Base-by-base conservation (phyloP, 2,888 invertebrate genomes). In the Ypsolopha sequella region DNA sequence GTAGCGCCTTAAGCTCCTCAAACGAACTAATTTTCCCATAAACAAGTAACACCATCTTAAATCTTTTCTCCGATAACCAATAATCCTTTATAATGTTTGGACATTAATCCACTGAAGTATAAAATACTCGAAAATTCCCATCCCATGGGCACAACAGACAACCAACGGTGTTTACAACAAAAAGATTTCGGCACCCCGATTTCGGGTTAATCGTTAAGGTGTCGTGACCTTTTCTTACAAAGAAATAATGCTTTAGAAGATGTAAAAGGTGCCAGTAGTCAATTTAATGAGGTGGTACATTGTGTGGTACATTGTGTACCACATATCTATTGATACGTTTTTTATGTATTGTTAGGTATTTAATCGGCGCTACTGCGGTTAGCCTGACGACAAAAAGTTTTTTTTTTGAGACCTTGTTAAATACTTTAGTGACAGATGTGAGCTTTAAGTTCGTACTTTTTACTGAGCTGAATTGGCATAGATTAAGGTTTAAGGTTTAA, bases 81-180 rank as follows among this genome's bases (percentile, higher is more conserved):
- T 49, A 49, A 46, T 45, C 39, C 44, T 39, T 50, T 50, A 55
- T 57, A 58, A 70, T 80, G 76, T 81, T 81, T 81, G 64, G 74
- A 78, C 68, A 69, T 57, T 58, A 13, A 61, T 45, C 68, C 63
- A 78, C 80, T 81, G 62, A 80, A 66, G 71, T 67, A 66, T 72
- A 76, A 80, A 80, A 75, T 74, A 62, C 70, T 65, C 55, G 60
- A 63, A 71, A 66, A 71, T 84, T 85, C 84, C 81, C 84, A 85
- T 70, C 65, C 39, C 56, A 24, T 24, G 24, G 24, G 24, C 24
- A 24, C 24, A 24, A 24, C 24, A 67, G 65, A 60, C 58, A 58
- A 57, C 48, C 61, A 56, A 58, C 64, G 56, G 58, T 53, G 60
- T 41, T 48, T 41, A 62, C 55, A 60, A 60, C 59, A 60, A 58